Conservation (phyloP, 37 sponge, comb jelly and placozoan species). For the Chondrosia reniformis region DNA sequence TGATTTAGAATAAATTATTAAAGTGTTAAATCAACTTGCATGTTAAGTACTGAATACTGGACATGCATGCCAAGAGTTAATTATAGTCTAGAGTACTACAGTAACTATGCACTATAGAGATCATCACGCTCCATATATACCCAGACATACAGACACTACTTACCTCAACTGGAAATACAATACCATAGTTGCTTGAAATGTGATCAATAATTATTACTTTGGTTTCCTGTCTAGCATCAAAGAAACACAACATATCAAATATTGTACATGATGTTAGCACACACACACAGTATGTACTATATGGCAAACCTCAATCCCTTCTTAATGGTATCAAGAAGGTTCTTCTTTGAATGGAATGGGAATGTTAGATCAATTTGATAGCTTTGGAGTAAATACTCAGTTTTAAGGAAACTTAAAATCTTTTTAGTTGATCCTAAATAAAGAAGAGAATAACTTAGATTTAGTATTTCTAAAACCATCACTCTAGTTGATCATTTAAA, state of each 20-base stretch:
- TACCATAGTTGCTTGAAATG: slow-evolving; percentile 61
- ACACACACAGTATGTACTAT: neutral
- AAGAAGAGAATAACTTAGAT: neutral
- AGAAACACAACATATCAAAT: no score
- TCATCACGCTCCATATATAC: neutral
- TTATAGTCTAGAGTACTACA: neutral
- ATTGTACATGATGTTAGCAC: no score
- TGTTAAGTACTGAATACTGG: no score
- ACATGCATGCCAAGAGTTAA: neutral
- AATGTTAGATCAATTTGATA: slow-evolving; percentile 43
- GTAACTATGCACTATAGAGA: neutral
- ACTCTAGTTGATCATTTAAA: no score
- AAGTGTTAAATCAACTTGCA: neutral
- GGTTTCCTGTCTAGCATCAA: slow-evolving; percentile 42
- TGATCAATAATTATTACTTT: slow-evolving; percentile 71
- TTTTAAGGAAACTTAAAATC: slow-evolving; percentile 20
- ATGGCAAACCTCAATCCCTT: neutral
- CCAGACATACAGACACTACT: neutral
- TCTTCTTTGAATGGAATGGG: slow-evolving; percentile 26
- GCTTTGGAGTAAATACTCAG: neutral
- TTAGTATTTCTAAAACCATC: neutral
- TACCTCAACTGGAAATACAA: slow-evolving; percentile 72
- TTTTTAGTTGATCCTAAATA: slow-evolving; percentile 48
- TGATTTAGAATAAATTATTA: neutral
- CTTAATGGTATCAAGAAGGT: neutral